These are phyloP conservation scores for Callorhinus ursinus DNA, from an alignment of 2,113 vertebrate species.

Conservation along the genomic window DNA sequence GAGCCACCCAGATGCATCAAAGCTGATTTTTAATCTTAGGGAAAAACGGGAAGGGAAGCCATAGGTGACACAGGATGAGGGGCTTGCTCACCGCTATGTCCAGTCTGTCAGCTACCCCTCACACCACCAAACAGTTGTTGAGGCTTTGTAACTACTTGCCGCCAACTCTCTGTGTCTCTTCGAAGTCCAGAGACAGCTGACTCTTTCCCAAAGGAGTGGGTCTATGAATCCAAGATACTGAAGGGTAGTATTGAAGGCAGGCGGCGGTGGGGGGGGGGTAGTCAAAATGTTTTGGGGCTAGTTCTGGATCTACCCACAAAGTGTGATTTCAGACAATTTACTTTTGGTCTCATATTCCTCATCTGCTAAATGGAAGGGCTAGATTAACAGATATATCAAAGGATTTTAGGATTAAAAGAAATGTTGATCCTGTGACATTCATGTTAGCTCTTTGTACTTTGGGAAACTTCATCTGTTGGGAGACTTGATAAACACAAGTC, in stretches of 20 bases:
- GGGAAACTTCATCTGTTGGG: not conserved
- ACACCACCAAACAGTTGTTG: not conserved
- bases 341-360: not conserved
- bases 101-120: not conserved
- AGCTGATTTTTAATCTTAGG: not conserved
- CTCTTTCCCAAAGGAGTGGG: accelerated
- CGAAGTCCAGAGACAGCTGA: not conserved
- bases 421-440: not conserved
- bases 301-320: not conserved
- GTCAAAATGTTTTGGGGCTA: not conserved
- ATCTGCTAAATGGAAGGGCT: not conserved
- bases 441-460: not conserved
- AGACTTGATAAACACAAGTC: not conserved
- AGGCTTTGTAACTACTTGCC: not conserved
- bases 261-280: accelerated
- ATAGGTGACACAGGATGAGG: not conserved
- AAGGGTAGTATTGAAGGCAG: not conserved
- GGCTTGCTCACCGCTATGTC: not conserved
- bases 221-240: too few relatives aligned
- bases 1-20: not conserved
- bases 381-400: not conserved
- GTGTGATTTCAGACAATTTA: not conserved
- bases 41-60: not conserved
- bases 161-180: not conserved
- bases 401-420: not conserved